phyloP scores from a whole-genome alignment of 2,113 vertebrate genomes.

The Notarius lentiginosus region DNA sequence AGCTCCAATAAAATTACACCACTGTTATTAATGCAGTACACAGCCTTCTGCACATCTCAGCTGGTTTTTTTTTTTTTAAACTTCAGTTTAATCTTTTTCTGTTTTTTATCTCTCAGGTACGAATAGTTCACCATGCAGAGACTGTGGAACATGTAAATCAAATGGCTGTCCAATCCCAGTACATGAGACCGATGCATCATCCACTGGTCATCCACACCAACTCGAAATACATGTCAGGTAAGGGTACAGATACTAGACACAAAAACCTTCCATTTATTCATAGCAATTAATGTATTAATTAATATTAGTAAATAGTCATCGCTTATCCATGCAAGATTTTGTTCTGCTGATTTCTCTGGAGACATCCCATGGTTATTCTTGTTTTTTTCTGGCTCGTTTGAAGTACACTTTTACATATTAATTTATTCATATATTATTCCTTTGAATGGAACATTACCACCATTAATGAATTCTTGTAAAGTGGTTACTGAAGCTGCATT shows the following conservation, averaged over 20 bases:
- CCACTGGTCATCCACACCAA: conserved; percentile 70
- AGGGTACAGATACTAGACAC: not conserved
- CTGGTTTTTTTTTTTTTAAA: not conserved
- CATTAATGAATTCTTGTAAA: not conserved
- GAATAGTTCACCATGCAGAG: conserved; percentile 80
- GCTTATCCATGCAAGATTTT: not conserved
- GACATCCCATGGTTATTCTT: not conserved
- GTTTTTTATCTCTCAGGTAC: conserved; percentile 72
- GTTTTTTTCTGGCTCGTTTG: not conserved
- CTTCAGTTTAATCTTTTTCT: not conserved
- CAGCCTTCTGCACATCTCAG: not conserved
- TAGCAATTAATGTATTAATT: not conserved
- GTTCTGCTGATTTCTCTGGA: not conserved
- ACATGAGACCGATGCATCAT: conserved; percentile 84
- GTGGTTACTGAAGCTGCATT: not conserved
- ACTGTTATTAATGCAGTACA: not conserved
- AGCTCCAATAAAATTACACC: not conserved
- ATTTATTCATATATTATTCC: not conserved
- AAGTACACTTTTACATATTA: not conserved
- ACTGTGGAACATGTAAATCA: conserved; percentile 80
- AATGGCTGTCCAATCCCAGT: conserved; percentile 81
- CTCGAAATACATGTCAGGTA: conserved; percentile 80
- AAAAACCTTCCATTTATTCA: not conserved
- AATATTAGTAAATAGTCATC: not conserved
- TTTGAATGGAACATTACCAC: not conserved